Conservation (phyloP, 2,888 invertebrate genomes). For the Lochmaea crataegi region DNA sequence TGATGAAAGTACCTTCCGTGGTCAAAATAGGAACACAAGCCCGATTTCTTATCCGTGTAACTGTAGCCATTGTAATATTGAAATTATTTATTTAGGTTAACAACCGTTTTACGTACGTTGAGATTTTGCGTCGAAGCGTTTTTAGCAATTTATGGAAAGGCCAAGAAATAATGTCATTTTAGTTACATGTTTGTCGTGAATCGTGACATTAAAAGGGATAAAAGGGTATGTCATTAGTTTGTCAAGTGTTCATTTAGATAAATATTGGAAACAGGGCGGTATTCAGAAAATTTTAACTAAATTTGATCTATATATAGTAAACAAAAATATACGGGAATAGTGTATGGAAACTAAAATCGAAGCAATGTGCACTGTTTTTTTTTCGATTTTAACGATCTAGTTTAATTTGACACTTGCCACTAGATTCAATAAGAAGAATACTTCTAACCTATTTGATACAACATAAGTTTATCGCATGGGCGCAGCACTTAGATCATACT, state of each 20-base stretch:
- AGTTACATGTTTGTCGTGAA: conserved; percentile 15
- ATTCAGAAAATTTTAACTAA: background rate
- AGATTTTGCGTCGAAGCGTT: conserved; percentile 1
- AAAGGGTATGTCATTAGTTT: conserved; percentile 25
- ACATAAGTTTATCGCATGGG: too few relatives aligned
- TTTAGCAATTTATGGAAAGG: conserved; percentile 9
- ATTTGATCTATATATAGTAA: too few relatives aligned
- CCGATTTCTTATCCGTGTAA: conserved; percentile 55
- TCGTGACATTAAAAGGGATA: conserved; percentile 22
- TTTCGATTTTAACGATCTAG: too few relatives aligned
- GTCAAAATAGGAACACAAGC: conserved; percentile 64
- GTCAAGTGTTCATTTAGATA: conserved; percentile 13
- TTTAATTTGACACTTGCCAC: too few relatives aligned
- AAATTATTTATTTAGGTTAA: background rate
- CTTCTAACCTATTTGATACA: too few relatives aligned
- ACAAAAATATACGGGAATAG: too few relatives aligned
- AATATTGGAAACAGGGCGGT: conserved; percentile 13
- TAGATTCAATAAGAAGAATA: too few relatives aligned
- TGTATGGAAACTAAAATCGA: too few relatives aligned
- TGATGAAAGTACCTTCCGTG: conserved; percentile 65
- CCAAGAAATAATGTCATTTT: conserved; percentile 19
- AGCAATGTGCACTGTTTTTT: too few relatives aligned
- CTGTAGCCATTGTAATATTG: conserved; percentile 39
- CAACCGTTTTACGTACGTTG: background rate
- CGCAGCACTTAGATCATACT: too few relatives aligned